A percentile compares a stretch with the other conserved stretches of the same genome.
Conservation (phyloP, 2,113 vertebrate species). For the Vidua macroura region DNA sequence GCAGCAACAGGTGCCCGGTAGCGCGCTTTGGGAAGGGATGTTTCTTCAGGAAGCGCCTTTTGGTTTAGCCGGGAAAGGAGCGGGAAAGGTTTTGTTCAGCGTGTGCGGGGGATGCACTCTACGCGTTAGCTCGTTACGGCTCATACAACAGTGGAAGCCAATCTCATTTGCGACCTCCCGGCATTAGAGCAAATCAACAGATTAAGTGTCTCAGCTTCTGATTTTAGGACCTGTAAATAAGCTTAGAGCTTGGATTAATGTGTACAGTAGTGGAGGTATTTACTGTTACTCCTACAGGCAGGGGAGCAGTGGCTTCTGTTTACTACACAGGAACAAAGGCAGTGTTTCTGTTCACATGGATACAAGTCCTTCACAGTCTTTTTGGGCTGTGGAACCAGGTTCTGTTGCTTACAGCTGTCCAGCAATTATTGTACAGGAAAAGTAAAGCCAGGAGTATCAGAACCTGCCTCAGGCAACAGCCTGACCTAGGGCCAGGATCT, state of each 20-base stretch:
- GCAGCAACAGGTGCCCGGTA: accelerated
- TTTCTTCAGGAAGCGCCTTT: accelerated
- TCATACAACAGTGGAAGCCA: not conserved
- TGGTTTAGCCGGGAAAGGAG: accelerated
- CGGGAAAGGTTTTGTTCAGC: accelerated
- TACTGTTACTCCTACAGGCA: not conserved
- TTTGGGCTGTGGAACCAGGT: not conserved
- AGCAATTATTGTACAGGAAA: accelerated
- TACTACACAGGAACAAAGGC: not conserved
- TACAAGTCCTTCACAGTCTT: no score
- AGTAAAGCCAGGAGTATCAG: not conserved
- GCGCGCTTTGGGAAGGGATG: accelerated
- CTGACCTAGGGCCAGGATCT: not conserved
- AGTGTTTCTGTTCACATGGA: not conserved
- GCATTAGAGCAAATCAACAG: constrained; percentile 6
- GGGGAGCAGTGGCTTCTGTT: not conserved
- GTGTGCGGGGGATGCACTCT: accelerated
- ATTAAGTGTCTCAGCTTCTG: constrained; percentile 38
- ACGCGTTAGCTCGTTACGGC: accelerated
- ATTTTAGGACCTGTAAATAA: constrained; percentile 40
- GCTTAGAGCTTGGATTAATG: constrained; percentile 30
- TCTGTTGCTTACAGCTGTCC: not conserved
- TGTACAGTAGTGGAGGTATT: not conserved
- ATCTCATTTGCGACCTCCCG: not conserved
- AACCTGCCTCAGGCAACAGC: accelerated